Evolutionary conservation across 1,140 invertebrate genomes (phyloP), one percentile per base, ranked within the genome.

Genomic region (Heliconius himera): DNA sequence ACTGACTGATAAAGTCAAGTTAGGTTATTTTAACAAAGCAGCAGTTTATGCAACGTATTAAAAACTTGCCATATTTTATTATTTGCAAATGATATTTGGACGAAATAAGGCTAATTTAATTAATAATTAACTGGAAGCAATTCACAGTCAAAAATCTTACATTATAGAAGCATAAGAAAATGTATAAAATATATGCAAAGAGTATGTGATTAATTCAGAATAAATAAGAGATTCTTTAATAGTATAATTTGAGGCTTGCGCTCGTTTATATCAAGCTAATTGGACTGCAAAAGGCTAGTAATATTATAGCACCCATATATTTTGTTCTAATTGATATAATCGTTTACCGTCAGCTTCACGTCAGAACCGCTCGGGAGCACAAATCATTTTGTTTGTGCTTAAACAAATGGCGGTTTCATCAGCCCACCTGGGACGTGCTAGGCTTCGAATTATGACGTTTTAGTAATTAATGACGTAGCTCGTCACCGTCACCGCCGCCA

Each of bases 401-500:
- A 77, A 81, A 81, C 79, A 79, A 80, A 83, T 83, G 82, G 79
- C 84, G 81, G 76, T 83, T 77, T 82, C 80, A 74, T 71, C 81
- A 83, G 36, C 77, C 81, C 87, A 89, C 90, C 88, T 90, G 88
- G 82, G 83, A 83, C 84, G 73, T 76, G 81, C 83, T 83, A 79
- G 82, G 81, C 83, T 76, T 84, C 84, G 76, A 86, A 85, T 84
- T 87, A 86, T 88, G 85, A 87, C 82, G 80, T 85, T 84, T 85
- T 85, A 86, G 80, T 86, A 83, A 90, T 90, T 89, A 89, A 91
- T 90, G 82, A 82, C 74, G 66, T 81, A 80, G 78, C 80, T 80
- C 78, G 82, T 82, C 81, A 80, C 73, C 41, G 11, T 13, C 41
- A 13, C 56, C 80, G 73, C 73, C 77, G 82, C 79, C 82, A 81